Base-by-base conservation (phyloP, 2,797 vertebrate species). In the Ctenopoma kingsleyae region DNA sequence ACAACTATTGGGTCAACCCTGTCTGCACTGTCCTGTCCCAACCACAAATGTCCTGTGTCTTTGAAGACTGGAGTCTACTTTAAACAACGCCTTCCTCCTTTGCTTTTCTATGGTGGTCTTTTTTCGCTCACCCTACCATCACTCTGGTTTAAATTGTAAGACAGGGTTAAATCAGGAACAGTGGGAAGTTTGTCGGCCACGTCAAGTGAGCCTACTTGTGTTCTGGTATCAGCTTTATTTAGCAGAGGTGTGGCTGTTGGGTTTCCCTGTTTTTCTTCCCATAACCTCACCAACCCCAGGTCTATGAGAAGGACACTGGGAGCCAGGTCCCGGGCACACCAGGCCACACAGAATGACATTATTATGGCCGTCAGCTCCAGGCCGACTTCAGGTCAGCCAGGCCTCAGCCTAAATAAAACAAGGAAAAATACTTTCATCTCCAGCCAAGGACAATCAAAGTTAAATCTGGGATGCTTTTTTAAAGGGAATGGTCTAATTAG, bases 121-220 rank as follows among this genome's bases (percentile, higher is more conserved):
- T 63, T 46, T 54, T 38, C 58, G 40, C 49, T 85, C 69, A 84
- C 86, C 82, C 56, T 6, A 13, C 46, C 70, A 86, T 89, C 56
- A 87, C 85, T 83, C 78, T 20, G 76, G 49, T 78, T 79, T 80
- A 87, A 94, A 94, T 91, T 91, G 89, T 85, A 82, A 71, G 76
- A 85, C 50, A 80, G 61, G 61, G 80, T 79, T 79, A 85, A 85
- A 77, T 80, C 35, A 40, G 64, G 78, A 83, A 81, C 53, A 71
- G 81, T 48, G 62, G 84, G 76, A 80, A 84, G 80, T 91, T 90
- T 90, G 52, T 83, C 46, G 40, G 48, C 81, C 82, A 77, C 66
- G 67, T 84, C 35, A 71, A 74, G 71, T 17, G n/a, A 61, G 49
- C 47, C 54, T 27, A 51, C 51, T 72, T 78, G 73, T 85, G 82